phyloP scores from a whole-genome alignment of 2,113 vertebrate genomes.

The Thinocorus orbignyianus region DNA sequence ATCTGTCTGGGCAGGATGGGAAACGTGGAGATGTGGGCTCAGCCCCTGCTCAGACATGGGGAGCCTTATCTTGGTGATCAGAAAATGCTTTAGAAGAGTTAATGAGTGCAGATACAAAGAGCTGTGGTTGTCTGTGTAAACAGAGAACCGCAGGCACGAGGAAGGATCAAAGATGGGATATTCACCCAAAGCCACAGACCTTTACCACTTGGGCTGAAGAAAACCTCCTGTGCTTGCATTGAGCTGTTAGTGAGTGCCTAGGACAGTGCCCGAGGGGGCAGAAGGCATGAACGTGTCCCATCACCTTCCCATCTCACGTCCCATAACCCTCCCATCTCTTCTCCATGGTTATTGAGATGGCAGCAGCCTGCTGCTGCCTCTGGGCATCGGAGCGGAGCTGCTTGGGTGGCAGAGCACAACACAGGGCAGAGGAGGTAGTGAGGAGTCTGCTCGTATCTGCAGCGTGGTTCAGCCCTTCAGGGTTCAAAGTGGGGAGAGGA shows the following conservation, averaged over 20 bases:
- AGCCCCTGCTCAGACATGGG: neutral
- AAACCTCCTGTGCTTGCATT: neutral
- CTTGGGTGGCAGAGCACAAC: neutral
- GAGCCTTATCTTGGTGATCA: neutral
- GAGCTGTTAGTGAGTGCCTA: neutral
- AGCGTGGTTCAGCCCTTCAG: rapidly evolving
- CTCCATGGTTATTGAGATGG: rapidly evolving
- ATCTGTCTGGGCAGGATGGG: conserved; percentile 19
- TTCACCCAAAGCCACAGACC: conserved; percentile 30
- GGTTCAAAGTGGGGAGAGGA: neutral
- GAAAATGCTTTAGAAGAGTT: conserved; percentile 18
- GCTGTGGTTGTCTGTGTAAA: conserved; percentile 41
- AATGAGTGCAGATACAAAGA: conserved; percentile 1
- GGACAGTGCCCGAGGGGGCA: rapidly evolving
- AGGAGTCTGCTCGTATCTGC: rapidly evolving
- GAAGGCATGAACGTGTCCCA: neutral
- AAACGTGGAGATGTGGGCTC: neutral
- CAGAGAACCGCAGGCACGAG: neutral
- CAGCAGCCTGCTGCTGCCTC: neutral
- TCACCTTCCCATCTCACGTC: neutral
- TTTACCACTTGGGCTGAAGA: neutral
- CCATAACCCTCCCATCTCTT: neutral
- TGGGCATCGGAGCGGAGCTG: neutral
- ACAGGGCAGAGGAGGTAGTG: neutral
- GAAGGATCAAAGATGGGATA: neutral